Evolutionary conservation across 2,797 vertebrate genomes (phyloP).

Genomic region (Tragelaphus oryx): DNA sequence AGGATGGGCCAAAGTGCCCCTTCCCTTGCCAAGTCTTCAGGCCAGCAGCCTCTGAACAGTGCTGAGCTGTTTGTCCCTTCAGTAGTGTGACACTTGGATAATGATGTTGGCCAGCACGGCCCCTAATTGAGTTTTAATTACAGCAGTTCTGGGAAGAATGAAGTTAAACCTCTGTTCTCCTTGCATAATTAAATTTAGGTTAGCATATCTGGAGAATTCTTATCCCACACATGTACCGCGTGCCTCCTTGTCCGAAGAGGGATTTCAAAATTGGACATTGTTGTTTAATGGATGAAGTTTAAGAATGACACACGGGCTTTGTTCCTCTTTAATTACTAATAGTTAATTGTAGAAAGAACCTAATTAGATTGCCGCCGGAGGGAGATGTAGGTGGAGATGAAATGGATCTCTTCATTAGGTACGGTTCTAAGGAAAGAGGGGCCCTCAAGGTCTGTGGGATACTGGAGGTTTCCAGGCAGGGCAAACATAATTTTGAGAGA

Average conservation of each 20-base stretch:
- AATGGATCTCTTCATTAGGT: slow-evolving; percentile 47
- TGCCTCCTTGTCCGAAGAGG: slow-evolving; percentile 51
- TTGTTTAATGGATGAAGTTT: slow-evolving; percentile 68
- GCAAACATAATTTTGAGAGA: background rate
- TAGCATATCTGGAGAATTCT: slow-evolving; percentile 51
- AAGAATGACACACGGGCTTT: slow-evolving; percentile 48
- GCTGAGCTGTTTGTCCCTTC: background rate
- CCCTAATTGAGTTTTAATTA: slow-evolving; percentile 65
- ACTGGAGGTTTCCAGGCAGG: background rate
- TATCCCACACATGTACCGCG: background rate
- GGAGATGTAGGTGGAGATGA: background rate
- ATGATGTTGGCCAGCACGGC: background rate
- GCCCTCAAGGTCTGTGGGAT: background rate
- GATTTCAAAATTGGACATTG: slow-evolving; percentile 70
- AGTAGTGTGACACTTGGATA: background rate
- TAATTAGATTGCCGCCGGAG: slow-evolving; percentile 58
- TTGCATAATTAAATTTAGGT: slow-evolving; percentile 43
- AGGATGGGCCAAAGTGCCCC: background rate
- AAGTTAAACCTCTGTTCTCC: slow-evolving; percentile 15
- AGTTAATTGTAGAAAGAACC: slow-evolving; percentile 41
- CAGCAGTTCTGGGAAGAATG: slow-evolving; percentile 23
- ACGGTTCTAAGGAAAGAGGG: background rate
- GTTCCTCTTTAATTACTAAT: slow-evolving; percentile 37
- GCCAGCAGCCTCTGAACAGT: background rate
- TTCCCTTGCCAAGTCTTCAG: background rate